Base-by-base conservation (phyloP, 1,140 invertebrate genomes). In the Drosophila lowei region DNA sequence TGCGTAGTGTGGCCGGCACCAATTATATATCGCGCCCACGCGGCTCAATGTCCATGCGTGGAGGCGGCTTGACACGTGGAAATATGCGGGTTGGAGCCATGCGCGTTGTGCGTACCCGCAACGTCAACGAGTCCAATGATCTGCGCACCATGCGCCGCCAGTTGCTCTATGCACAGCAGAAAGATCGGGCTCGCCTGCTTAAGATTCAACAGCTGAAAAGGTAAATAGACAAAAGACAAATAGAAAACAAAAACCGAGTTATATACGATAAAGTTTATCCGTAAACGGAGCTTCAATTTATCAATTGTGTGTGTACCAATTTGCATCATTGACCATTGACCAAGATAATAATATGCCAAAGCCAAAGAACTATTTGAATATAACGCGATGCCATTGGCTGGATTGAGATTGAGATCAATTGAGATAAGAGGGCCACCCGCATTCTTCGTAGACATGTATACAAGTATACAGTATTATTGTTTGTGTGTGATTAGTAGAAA, bases 151-250 rank as follows among this genome's bases (percentile, higher is more conserved):
- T 91, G 90, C 90, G 90, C 59, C 79, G 77, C 53, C 86, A 91
- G 60, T 72, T 91, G 56, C 64, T 91, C 28, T 90, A 85, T 75
- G 90, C 90, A 13, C 80, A 89, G 64, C 90, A 91, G 53, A 91
- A 89, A 90, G 90, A 91, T 74, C 81, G 89, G 49, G 85, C 81
- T 28, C 81, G 90, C 52, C 60, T 90, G 57, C 73, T 91, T 49
- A 91, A 91, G 71, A 90, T 91, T 68, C 81, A 90, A 72, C 85
- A 90, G 58, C 63, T 91, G 62, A 90, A 90, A 89, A 91, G 90
- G 90, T 91, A 91, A 90, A 70, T 90, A 89, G 64, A 74, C 44
- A 42, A 64, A 41, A 38, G 11, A 42, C 3, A 34, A 34, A 38
- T 38, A 38, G 34, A 47, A 61, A 44, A n/a, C 21, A 72, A 64